Percentiles rank a stretch among this genome's conserved stretches.
Evolutionary conservation across 2,888 invertebrate genomes (phyloP).

Genomic region (Idaea aversata): DNA sequence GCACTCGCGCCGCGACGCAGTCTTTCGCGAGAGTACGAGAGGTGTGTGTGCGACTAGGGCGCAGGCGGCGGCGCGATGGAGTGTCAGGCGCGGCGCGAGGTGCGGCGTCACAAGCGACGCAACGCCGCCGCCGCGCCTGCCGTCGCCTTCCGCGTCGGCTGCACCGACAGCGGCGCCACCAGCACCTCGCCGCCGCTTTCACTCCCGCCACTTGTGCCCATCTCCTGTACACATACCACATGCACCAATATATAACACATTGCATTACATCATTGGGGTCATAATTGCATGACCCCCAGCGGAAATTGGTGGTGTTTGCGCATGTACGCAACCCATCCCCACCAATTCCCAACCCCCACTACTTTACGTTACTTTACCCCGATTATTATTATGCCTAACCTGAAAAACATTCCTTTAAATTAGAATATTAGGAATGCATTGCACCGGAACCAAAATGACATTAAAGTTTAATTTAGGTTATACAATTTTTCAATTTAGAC

Average conservation of each 20-base stretch:
- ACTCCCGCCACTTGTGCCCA: slow-evolving; percentile 81
- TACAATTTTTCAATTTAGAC: too few species aligned
- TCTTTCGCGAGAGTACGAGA: background rate
- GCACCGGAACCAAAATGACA: too few species aligned
- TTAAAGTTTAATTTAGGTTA: too few species aligned
- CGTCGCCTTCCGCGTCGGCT: slow-evolving; percentile 89
- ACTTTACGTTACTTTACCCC: too few species aligned
- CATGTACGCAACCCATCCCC: too few species aligned
- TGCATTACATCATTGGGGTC: too few species aligned
- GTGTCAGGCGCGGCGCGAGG: slow-evolving; percentile 44
- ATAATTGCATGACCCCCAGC: too few species aligned
- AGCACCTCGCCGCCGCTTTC: slow-evolving; percentile 80
- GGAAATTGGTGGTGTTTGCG: too few species aligned
- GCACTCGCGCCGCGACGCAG: background rate
- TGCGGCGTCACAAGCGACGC: slow-evolving; percentile 83
- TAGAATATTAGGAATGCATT: too few species aligned
- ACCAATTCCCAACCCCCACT: too few species aligned
- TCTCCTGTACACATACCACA: slow-evolving; percentile 79
- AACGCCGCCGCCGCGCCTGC: slow-evolving; percentile 84
- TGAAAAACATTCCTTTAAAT: too few species aligned
- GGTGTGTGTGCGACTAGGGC: background rate
- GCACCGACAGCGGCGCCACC: slow-evolving; percentile 90
- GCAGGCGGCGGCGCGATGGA: slow-evolving; percentile 15
- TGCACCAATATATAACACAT: slow-evolving; percentile 6
- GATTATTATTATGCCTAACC: too few species aligned